Evolutionary conservation across 2,888 invertebrate genomes (phyloP), one percentile per base, ranked within the genome.

Genomic region (Orthosia gothica): DNA sequence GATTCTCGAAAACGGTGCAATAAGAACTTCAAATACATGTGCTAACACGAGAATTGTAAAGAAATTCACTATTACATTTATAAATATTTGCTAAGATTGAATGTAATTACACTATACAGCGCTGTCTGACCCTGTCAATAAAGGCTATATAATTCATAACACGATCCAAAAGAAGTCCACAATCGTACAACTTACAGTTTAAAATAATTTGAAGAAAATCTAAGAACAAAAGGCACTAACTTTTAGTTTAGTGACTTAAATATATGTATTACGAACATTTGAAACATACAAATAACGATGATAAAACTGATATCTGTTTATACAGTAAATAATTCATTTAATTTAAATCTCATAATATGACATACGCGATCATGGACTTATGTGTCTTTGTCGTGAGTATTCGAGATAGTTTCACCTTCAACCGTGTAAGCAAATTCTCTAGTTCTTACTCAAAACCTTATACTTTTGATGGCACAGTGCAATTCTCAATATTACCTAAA

Each of bases 71-170:
- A 94, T 93, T 92, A 94, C 91, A 93, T 92, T 92, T 90, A 94
- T 90, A 91, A 90, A 92, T 93, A 95, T 94, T 93, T 90, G 91
- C 92, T 95, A 94, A 93, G 91, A 92, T 94, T 93, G 93, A 92
- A 91, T 93, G 94, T 90, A 92, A 93, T 93, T 94, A 94, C 90
- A 92, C 92, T 95, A 92, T 93, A 93, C 93, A 94, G 92, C 94
- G 94, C 93, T 92, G 91, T 93, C 91, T 89, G 94, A 96, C 96
- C 96, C 96, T 96, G 96, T 96, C 92, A 93, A 95, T 93, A 94
- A 95, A 95, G 95, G 95, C 95, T 94, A 94, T 91, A 91, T 88
- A 87, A 89, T 85, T 77, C 74, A 88, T 84, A 88, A 85, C 83
- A 88, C 78, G 83, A 80, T 85, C 77, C 88, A 79, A 83, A 83